Evolutionary conservation across 1,140 invertebrate species (phyloP), one percentile per base, ranked within the genome.

Genomic region (Caerostris darwini): DNA sequence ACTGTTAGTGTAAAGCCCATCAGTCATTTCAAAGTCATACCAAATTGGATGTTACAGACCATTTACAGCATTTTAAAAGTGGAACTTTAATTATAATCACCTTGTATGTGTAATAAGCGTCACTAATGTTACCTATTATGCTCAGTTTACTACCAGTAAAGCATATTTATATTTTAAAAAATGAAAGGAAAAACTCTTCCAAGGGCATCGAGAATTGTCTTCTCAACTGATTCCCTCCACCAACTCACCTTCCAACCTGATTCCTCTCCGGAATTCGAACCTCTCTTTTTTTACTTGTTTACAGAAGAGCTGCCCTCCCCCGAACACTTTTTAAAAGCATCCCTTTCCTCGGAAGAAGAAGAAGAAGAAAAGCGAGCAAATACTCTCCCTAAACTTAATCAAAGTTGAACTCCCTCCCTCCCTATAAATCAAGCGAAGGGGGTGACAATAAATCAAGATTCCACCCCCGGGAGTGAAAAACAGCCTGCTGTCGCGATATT

Each of bases 401-500:
- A 91, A 91, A 91, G 89, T 61, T 58, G n/a, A 34, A 67, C 71
- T 19, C 14, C 7, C 89, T 53, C 69, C n/a, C 56, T 67, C 54
- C 87, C 54, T n/a, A 91, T 91, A 91, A 91, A 91, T 91, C 89
- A 91, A 81, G 54, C 3, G 69, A 8, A 7, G 69, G 89, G 89
- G 89, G 54, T 14, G 69, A 50, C 69, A 53, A 91, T 77, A 77
- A 57, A 91, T 91, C 69, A 91, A 91, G 69, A 58, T 58, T 58
- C 54, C n/a, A 10, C 17, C 56, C 57, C 69, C 71, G 50, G 67
- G 67, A 34, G 34, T 91, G 69, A 81, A 91, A 91, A 91, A 91
- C 69, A 77, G 57, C 69, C 89, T 58, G 56, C 71, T 91, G 89
- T 91, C 89, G 89, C 89, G 71, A 91, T 91, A 91, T 91, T 91